phyloP scores from a whole-genome alignment of 2,797 vertebrate species.

The Enteromius paludinosus region DNA sequence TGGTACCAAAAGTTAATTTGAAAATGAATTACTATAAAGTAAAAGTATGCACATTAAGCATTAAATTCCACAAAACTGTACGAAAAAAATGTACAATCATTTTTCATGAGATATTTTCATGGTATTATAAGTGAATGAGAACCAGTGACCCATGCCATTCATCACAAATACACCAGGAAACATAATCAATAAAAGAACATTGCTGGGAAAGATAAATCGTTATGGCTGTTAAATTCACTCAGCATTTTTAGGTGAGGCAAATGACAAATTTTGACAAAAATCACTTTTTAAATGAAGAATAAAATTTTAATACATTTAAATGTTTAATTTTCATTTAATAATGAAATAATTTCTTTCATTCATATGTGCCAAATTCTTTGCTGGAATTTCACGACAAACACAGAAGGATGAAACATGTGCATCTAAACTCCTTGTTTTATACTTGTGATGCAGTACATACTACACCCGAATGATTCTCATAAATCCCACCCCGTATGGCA shows the following conservation, averaged over 20 bases:
- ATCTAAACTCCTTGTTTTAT: neutral
- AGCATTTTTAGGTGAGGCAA: too few species aligned
- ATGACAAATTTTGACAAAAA: neutral
- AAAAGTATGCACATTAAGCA: neutral
- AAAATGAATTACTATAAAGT: neutral
- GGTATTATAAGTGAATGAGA: too few species aligned
- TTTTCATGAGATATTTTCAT: too few species aligned
- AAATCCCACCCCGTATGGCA: constrained; percentile 23
- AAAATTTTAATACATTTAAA: neutral
- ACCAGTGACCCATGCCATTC: too few species aligned
- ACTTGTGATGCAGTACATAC: neutral
- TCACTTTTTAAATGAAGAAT: neutral
- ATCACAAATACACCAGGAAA: too few species aligned
- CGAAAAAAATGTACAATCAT: too few species aligned
- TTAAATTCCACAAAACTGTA: neutral
- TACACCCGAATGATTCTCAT: neutral
- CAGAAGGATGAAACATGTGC: neutral
- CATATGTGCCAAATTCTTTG: neutral
- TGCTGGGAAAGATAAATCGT: too few species aligned
- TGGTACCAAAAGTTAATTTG: neutral
- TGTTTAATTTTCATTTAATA: neutral
- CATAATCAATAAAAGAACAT: too few species aligned
- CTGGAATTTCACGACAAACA: neutral
- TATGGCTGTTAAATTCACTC: too few species aligned
- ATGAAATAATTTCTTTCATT: too few species aligned